phyloP scores from a whole-genome alignment of 2,888 invertebrate species.

The Epinotia brunnichana region DNA sequence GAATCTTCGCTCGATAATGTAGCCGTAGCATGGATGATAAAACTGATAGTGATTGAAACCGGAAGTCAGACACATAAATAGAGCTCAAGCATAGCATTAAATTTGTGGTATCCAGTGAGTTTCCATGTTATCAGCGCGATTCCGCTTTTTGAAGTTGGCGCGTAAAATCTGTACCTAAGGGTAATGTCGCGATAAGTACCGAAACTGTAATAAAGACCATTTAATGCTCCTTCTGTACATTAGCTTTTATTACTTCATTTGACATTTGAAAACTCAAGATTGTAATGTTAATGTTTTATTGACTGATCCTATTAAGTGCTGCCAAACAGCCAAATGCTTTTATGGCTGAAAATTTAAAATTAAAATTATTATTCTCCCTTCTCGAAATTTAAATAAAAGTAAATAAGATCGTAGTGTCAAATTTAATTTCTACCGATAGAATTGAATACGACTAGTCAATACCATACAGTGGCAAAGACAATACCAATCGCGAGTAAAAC shows the following conservation, averaged over 20 bases:
- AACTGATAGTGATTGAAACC: background rate
- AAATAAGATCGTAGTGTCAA: too few relatives aligned
- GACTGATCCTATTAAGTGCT: background rate
- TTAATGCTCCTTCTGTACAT: background rate
- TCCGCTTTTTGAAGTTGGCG: background rate
- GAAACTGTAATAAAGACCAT: background rate
- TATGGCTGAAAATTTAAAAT: too few relatives aligned
- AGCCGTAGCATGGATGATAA: too few relatives aligned
- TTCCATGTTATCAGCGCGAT: background rate
- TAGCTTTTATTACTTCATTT: constrained; percentile 1
- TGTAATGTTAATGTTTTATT: background rate
- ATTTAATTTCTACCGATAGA: too few relatives aligned
- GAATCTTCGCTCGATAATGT: too few relatives aligned
- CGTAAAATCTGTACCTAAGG: background rate
- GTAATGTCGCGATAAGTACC: background rate
- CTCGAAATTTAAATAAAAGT: too few relatives aligned
- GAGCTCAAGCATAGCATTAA: background rate
- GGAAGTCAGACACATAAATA: background rate
- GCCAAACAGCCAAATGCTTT: background rate
- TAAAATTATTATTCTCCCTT: too few relatives aligned
- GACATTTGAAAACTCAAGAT: background rate
- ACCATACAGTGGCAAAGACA: too few relatives aligned
- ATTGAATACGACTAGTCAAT: too few relatives aligned
- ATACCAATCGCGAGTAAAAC: too few relatives aligned
- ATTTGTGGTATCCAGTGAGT: background rate